These are phyloP conservation scores for Zonitis immaculata DNA, from an alignment of 2,888 invertebrate species.

Conservation along the genomic window DNA sequence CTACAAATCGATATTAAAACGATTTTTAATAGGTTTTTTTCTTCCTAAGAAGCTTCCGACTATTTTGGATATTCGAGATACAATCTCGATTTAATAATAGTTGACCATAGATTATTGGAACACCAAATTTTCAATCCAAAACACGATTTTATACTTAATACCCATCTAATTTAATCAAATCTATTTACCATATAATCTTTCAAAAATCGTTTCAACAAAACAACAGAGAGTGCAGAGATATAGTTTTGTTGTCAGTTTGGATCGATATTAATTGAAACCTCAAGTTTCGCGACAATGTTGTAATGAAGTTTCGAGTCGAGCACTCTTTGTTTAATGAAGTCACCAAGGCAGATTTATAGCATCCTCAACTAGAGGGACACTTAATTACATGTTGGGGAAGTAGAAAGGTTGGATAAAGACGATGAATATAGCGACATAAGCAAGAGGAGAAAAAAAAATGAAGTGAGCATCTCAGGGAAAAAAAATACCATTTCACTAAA, in stretches of 20 bases:
- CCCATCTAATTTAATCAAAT: no score
- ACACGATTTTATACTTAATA: neutral
- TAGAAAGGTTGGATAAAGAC: neutral
- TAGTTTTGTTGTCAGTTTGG: constrained; percentile 26
- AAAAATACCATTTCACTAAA: neutral
- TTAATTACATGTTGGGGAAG: constrained; percentile 30
- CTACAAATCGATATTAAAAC: neutral
- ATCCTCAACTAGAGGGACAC: constrained; percentile 28
- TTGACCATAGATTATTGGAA: no score
- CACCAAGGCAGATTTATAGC: constrained; percentile 31
- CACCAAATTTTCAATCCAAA: no score
- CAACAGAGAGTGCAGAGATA: no score
- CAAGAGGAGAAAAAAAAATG: neutral
- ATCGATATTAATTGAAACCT: constrained; percentile 38
- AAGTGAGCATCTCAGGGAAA: neutral
- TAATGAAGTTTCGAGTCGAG: constrained; percentile 36
- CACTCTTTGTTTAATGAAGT: constrained; percentile 31
- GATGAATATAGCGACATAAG: neutral
- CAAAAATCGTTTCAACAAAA: constrained; percentile 23
- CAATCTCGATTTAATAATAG: constrained; percentile 4
- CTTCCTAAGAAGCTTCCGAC: no score
- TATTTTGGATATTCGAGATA: no score
- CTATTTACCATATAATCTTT: neutral
- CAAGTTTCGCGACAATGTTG: constrained; percentile 30
- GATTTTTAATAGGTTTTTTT: no score